Conservation (phyloP, 2,797 vertebrate species). For the Masticophis lateralis region DNA sequence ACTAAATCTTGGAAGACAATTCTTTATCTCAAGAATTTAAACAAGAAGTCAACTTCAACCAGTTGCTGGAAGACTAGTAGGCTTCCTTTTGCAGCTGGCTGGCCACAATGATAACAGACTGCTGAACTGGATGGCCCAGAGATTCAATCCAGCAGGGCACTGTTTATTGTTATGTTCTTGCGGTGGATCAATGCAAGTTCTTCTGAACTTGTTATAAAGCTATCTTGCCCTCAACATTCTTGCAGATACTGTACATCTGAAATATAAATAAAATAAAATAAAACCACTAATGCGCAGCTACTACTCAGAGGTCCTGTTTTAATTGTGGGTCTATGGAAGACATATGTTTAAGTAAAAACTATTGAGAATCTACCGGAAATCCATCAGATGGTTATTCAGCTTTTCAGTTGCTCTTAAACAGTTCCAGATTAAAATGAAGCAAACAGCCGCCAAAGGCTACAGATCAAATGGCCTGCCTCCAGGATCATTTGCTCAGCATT, state of each 20-base stretch:
- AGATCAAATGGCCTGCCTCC: background rate
- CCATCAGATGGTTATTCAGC: constrained; percentile 16
- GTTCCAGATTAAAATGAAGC: constrained; percentile 20
- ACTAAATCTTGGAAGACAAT: background rate
- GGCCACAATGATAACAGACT: background rate
- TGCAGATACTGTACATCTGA: background rate
- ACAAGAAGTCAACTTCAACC: background rate
- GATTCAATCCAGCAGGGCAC: background rate
- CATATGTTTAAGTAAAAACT: constrained; percentile 17
- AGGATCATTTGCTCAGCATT: background rate
- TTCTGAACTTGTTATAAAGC: background rate
- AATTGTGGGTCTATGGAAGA: background rate
- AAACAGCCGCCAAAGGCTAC: background rate
- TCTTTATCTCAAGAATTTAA: background rate
- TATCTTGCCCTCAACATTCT: background rate
- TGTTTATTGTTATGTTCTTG: background rate
- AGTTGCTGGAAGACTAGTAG: background rate
- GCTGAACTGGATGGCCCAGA: background rate
- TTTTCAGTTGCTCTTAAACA: constrained; percentile 15
- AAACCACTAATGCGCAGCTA: constrained; percentile 1
- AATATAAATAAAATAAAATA: constrained; percentile 1
- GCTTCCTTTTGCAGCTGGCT: background rate
- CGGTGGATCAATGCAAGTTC: background rate
- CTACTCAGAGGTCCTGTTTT: constrained; percentile 4
- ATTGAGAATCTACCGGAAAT: constrained; percentile 4